Base-by-base conservation (phyloP, 2,888 invertebrate species). In the Adela reaumurella region DNA sequence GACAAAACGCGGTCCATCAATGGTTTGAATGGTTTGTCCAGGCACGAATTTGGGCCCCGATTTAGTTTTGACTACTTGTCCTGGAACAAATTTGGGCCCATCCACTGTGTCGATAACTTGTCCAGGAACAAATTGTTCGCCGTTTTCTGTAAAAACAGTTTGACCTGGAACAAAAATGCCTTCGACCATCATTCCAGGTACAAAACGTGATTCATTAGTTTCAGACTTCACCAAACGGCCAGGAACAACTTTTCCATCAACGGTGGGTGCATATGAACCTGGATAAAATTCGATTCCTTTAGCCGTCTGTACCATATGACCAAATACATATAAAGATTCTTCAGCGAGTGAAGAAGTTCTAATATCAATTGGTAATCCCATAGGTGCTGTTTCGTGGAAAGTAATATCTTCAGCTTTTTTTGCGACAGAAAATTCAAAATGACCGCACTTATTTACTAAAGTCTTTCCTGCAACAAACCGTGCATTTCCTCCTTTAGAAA, bases 61-160 rank as follows among this genome's bases (percentile, higher is more conserved):
- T 59, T 82, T 80, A 1, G 87, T 86, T 58, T 87, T 86, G 0
- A 89, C 87, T 57, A 89, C 85, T 71, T 89, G 88, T 2, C 90
- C 90, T 2, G 90, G 88, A 16, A 90, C 87, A 63, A 90, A 90
- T 63, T 89, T 88, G 0, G 85, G 83, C 18, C 85, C 84, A 56
- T 83, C 83, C 46, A 80, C 74, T 2, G 87, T 87, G 57, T 87
- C 86, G n/a, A 88, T 83, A 1, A 88, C 85, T 70, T 87, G 87
- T 1, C 88, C 88, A 1, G 87, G 86, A 3, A 88, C 83, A 59
- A 88, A 88, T 55, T 87, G 86, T 56, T 86, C 86, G 4, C 87
- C 87, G 51, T 82, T 83, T 59, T 87, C 86, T 5, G 87, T 87
- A 57, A 81, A 82, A 0, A 88, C 85, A 53, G 84, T 81, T 69